These are phyloP conservation scores for Cichlasoma orientale DNA, from an alignment of 2,797 vertebrate genomes.

Conservation along the genomic window DNA sequence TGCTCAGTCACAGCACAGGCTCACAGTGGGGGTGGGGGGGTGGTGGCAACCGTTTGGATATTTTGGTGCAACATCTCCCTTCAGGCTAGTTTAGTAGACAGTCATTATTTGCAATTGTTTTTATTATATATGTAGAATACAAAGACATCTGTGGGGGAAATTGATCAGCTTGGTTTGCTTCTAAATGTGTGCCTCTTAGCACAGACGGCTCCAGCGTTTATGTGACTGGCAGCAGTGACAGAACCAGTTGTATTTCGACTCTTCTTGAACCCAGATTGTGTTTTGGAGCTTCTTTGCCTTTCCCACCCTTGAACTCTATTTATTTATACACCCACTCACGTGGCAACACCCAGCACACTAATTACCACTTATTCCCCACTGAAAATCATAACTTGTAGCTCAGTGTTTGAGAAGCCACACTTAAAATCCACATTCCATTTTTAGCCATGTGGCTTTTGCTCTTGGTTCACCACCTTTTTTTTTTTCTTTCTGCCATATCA, in stretches of 20 bases:
- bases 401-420: constrained; percentile 36
- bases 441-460: constrained; percentile 57
- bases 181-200: not conserved
- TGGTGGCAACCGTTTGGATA: not conserved
- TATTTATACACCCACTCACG: constrained; percentile 42
- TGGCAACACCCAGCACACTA: constrained; percentile 62
- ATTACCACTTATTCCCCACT: constrained; percentile 50
- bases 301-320: constrained; percentile 38
- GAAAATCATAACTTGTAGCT: constrained; percentile 59
- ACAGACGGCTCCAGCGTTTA: not conserved
- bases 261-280: constrained; percentile 1
- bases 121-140: not conserved
- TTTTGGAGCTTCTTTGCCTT: constrained; percentile 28
- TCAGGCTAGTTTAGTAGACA: too few species aligned
- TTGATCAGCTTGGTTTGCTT: not conserved
- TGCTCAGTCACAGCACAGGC: not conserved
- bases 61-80: not conserved
- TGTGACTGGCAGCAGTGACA: not conserved
- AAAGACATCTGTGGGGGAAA: not conserved
- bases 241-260: not conserved
- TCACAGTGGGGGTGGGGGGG: too few species aligned
- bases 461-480: constrained; percentile 46
- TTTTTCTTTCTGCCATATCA: constrained; percentile 30
- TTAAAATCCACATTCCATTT: constrained; percentile 53
- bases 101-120: too few species aligned